These are phyloP conservation scores for Amorpha juglandis DNA, from an alignment of 2,888 invertebrate genomes.

Conservation along the genomic window DNA sequence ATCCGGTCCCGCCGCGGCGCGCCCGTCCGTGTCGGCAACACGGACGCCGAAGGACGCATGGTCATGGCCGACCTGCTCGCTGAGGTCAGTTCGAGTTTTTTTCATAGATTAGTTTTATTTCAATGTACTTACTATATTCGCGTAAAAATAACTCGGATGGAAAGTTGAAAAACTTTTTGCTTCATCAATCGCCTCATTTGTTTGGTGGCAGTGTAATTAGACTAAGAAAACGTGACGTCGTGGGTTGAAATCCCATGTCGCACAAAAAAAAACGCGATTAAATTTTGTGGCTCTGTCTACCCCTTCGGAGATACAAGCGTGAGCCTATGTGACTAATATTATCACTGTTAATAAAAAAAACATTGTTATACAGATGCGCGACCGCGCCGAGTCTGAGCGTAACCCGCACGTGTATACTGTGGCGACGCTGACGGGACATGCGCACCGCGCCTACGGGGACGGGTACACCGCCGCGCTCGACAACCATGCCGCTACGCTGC, in stretches of 20 bases:
- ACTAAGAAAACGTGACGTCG: too few species aligned
- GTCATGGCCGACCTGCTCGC: constrained; percentile 95
- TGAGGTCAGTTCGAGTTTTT: constrained; percentile 71
- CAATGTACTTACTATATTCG: too few species aligned
- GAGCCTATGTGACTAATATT: too few species aligned
- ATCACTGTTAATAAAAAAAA: neutral
- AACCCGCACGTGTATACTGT: constrained; percentile 95
- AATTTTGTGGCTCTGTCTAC: too few species aligned
- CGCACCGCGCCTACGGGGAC: constrained; percentile 86
- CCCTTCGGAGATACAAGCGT: too few species aligned
- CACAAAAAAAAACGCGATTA: too few species aligned
- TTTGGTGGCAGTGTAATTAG: too few species aligned
- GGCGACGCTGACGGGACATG: constrained; percentile 96
- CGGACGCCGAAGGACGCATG: constrained; percentile 98
- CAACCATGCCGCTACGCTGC: constrained; percentile 88
- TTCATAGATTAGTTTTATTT: too few species aligned
- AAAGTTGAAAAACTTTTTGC: too few species aligned
- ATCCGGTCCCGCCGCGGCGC: constrained; percentile 92
- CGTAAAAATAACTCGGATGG: too few species aligned
- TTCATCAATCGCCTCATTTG: too few species aligned
- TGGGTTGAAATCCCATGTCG: constrained; percentile 63
- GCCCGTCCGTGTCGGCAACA: constrained; percentile 95
- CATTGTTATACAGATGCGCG: constrained; percentile 71
- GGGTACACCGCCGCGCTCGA: constrained; percentile 91
- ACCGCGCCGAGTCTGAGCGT: constrained; percentile 87